Percentiles rank a stretch among this genome's conserved stretches.
phyloP scores from a whole-genome alignment of 1,140 invertebrate genomes.

The Cotesia glomerata region DNA sequence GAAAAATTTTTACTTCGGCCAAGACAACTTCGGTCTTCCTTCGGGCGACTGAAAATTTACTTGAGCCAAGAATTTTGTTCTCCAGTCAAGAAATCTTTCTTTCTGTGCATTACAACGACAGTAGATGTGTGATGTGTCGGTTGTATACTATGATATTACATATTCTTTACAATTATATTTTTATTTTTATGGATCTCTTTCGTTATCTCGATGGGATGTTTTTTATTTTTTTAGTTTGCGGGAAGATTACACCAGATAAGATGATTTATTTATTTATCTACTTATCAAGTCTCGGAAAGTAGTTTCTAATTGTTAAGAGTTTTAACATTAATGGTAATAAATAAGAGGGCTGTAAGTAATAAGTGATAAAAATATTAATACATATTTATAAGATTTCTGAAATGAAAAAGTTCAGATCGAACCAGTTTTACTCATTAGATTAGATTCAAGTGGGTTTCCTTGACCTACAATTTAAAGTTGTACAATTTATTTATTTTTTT shows the following conservation, averaged over 20 bases:
- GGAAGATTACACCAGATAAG: background rate
- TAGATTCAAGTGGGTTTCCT: constrained; percentile 39
- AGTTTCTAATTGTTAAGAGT: background rate
- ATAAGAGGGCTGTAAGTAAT: no score
- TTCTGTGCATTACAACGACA: no score
- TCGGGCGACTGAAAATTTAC: no score
- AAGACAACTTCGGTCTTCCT: no score
- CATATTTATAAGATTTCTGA: constrained; percentile 13
- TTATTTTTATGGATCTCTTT: background rate
- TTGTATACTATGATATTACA: no score
- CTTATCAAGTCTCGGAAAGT: background rate
- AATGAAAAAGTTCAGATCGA: constrained; percentile 33
- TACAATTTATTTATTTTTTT: constrained; percentile 9
- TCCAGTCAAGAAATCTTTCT: no score
- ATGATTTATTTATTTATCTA: background rate
- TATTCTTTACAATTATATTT: no score
- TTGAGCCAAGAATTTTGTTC: no score
- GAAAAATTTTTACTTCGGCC: no score
- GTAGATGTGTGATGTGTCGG: no score
- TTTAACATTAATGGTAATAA: background rate
- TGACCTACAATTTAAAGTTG: constrained; percentile 39
- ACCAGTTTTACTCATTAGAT: constrained; percentile 35
- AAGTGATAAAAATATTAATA: background rate
- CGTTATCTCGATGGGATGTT: background rate
- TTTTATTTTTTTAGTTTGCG: background rate